Conservation (phyloP, 2,888 invertebrate species). For the Alloplasta piceator region DNA sequence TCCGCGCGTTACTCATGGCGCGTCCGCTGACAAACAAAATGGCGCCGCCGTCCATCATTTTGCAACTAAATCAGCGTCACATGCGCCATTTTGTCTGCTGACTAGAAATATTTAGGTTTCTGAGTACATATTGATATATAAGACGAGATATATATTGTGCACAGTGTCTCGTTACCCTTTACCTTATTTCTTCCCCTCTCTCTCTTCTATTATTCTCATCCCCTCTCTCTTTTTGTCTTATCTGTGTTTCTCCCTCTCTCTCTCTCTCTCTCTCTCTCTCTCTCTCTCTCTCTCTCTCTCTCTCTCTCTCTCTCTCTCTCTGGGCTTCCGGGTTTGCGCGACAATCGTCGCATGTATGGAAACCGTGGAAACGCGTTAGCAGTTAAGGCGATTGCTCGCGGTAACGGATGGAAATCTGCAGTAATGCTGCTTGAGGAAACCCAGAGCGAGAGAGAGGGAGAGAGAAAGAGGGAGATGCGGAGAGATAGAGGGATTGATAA, state of each 20-base stretch:
- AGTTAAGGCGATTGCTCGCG: constrained; percentile 71
- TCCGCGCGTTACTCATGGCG: not conserved
- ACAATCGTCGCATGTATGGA: constrained; percentile 70
- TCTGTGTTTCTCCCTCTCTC: no score
- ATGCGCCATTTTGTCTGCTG: not conserved
- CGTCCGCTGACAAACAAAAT: no score
- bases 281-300: not conserved
- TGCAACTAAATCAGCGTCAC: no score
- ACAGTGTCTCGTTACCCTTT: constrained; percentile 3
- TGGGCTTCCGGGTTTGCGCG: constrained; percentile 57
- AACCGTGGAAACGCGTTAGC: constrained; percentile 72
- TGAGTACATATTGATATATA: not conserved
- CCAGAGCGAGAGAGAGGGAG: not conserved
- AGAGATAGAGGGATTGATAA: not conserved
- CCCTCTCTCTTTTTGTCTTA: not conserved
- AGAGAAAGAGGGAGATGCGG: not conserved
- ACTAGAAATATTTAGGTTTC: not conserved
- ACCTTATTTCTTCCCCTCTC: constrained; percentile 23
- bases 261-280: constrained; percentile 1
- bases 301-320: constrained; percentile 2
- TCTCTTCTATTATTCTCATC: constrained; percentile 61
- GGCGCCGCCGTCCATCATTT: no score
- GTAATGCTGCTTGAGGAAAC: constrained; percentile 41
- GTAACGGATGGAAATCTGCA: constrained; percentile 61
- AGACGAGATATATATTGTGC: not conserved